Conservation (phyloP, 2,797 vertebrate genomes). For the Coregonus ussuriensis region DNA sequence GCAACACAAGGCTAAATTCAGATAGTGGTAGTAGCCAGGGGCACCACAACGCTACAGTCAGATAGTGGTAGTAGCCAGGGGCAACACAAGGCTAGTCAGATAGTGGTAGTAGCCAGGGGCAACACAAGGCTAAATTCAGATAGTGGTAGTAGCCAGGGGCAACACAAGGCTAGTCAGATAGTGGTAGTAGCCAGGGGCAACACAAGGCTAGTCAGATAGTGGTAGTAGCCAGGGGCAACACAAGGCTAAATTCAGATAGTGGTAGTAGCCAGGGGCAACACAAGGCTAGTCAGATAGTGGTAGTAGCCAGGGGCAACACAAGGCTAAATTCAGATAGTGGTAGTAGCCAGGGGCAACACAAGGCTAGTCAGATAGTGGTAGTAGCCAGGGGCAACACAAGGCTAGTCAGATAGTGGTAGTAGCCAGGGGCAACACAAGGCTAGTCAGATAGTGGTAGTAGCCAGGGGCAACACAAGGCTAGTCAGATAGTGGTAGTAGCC, state of each 20-base stretch:
- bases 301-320: background rate
- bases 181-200: background rate
- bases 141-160: background rate
- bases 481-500: slow-evolving; percentile 1
- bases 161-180: slow-evolving; percentile 13
- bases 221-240: background rate
- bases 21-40: background rate
- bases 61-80: background rate
- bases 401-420: slow-evolving; percentile 11
- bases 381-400: background rate
- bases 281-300: slow-evolving; percentile 11
- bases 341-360: background rate
- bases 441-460: slow-evolving; percentile 6
- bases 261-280: background rate
- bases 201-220: slow-evolving; percentile 16
- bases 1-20: slow-evolving; percentile 4
- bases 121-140: slow-evolving; percentile 17
- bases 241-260: slow-evolving; percentile 17
- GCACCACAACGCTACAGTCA: slow-evolving; percentile 10
- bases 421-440: background rate
- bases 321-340: no score
- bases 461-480: background rate
- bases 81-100: slow-evolving; percentile 11
- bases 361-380: slow-evolving; percentile 3
- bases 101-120: background rate